Conservation (phyloP, 1,140 invertebrate genomes). For the Drosophila malerkotliana region DNA sequence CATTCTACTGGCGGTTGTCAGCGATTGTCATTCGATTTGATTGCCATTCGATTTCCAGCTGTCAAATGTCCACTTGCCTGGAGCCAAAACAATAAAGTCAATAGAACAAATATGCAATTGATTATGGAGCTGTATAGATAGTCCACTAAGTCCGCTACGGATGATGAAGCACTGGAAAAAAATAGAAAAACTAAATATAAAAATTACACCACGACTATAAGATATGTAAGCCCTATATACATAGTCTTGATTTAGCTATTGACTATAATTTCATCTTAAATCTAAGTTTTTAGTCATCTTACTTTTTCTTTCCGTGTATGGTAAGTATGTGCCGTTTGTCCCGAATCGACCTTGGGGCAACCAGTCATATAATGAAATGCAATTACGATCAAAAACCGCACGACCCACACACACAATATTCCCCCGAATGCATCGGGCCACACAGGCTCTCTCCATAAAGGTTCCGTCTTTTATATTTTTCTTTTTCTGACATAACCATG, state of each 20-base stretch:
- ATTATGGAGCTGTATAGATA: constrained; percentile 60
- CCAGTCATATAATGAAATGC: constrained; percentile 79
- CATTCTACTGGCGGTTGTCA: constrained; percentile 33
- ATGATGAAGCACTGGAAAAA: constrained; percentile 11
- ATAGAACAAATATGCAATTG: constrained; percentile 76
- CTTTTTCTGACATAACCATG: constrained; percentile 5
- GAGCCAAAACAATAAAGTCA: constrained; percentile 60
- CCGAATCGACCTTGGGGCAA: constrained; percentile 75
- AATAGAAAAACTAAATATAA: too few species aligned
- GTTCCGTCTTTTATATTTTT: constrained; percentile 14
- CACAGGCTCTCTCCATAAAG: constrained; percentile 31
- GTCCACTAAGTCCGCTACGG: neutral
- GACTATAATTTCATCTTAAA: too few species aligned
- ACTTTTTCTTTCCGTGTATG: neutral
- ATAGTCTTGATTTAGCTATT: too few species aligned
- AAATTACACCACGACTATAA: neutral
- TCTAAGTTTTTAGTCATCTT: too few species aligned
- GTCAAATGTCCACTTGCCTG: constrained; percentile 42
- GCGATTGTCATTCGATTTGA: constrained; percentile 33
- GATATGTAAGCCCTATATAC: neutral
- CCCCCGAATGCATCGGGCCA: constrained; percentile 24
- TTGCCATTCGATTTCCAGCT: constrained; percentile 49
- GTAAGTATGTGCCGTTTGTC: constrained; percentile 45
- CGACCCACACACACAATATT: constrained; percentile 70
- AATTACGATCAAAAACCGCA: constrained; percentile 75